These are phyloP conservation scores for Jaculus jaculus DNA, from an alignment of 2,113 vertebrate genomes.

Conservation along the genomic window DNA sequence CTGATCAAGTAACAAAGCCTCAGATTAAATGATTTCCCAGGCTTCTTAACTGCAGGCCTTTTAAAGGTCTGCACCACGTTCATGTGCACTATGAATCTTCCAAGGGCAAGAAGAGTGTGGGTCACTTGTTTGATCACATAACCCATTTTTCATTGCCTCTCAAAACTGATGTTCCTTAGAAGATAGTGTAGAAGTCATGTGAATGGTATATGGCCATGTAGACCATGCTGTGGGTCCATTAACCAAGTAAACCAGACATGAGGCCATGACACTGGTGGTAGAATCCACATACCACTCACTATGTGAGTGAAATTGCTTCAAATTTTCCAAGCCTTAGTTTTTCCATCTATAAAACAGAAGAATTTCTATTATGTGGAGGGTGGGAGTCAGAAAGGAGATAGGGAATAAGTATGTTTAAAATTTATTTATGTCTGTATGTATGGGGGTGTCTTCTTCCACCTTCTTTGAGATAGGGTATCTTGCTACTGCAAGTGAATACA, in stretches of 20 bases:
- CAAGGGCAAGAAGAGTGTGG: fast-evolving
- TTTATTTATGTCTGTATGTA: too few species aligned
- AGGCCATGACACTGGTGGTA: neutral
- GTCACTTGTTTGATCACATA: neutral
- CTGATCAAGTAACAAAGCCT: neutral
- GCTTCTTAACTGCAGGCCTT: neutral
- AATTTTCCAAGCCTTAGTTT: neutral
- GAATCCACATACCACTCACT: too few species aligned
- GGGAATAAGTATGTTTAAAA: neutral
- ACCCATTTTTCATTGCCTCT: neutral
- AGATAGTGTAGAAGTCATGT: fast-evolving
- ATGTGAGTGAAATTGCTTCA: fast-evolving
- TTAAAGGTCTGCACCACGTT: neutral
- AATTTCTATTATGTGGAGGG: neutral
- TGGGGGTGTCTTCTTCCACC: too few species aligned
- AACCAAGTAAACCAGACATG: neutral
- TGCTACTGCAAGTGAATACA: too few species aligned
- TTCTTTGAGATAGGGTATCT: too few species aligned
- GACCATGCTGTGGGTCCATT: neutral
- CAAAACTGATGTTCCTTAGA: neutral
- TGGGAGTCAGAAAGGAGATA: neutral
- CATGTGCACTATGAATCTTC: fast-evolving
- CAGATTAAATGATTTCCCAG: neutral
- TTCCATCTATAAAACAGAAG: neutral
- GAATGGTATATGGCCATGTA: neutral